Conservation (phyloP, 2,797 vertebrate genomes). For the Chelon labrosus region DNA sequence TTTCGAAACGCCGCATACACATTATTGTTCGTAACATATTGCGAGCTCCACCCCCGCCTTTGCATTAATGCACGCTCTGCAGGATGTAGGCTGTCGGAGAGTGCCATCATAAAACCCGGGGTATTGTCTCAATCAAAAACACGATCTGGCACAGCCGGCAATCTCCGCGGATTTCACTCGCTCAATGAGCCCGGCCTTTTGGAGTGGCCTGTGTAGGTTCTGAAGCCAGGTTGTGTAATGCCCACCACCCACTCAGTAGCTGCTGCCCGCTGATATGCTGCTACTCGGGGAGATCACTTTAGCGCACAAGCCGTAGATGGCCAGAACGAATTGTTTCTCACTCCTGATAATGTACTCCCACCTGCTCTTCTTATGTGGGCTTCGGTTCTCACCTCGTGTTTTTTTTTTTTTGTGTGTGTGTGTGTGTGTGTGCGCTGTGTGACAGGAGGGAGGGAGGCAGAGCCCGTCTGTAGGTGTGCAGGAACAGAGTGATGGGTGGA, state of each 20-base stretch:
- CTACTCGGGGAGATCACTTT: conserved; percentile 79
- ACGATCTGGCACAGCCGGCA: conserved; percentile 55
- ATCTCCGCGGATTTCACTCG: conserved; percentile 43
- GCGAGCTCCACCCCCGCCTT: conserved; percentile 38
- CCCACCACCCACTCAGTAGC: conserved; percentile 78
- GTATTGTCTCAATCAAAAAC: conserved; percentile 68
- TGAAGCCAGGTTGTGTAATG: conserved; percentile 84
- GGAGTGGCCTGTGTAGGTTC: conserved; percentile 83
- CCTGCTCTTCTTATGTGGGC: conserved; percentile 82
- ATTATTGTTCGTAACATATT: conserved; percentile 39
- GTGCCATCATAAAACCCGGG: conserved; percentile 40
- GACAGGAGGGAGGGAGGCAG: conserved; percentile 69
- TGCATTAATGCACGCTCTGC: conserved; percentile 44
- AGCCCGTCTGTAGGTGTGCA: conserved; percentile 70
- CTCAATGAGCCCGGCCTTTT: conserved; percentile 70
- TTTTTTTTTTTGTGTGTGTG: conserved; percentile 34
- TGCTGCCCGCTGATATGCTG: conserved; percentile 77
- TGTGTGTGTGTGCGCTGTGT: conserved; percentile 56
- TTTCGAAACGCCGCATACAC: conserved; percentile 16
- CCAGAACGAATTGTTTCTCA: conserved; percentile 81
- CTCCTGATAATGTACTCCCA: conserved; percentile 84
- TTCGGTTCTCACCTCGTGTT: conserved; percentile 73
- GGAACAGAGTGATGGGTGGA: conserved; percentile 58
- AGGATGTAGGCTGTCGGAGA: conserved; percentile 31
- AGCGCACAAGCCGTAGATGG: conserved; percentile 71